These are phyloP conservation scores for Poeciliopsis presidionis DNA, from an alignment of 2,797 vertebrate species.

Conservation along the genomic window DNA sequence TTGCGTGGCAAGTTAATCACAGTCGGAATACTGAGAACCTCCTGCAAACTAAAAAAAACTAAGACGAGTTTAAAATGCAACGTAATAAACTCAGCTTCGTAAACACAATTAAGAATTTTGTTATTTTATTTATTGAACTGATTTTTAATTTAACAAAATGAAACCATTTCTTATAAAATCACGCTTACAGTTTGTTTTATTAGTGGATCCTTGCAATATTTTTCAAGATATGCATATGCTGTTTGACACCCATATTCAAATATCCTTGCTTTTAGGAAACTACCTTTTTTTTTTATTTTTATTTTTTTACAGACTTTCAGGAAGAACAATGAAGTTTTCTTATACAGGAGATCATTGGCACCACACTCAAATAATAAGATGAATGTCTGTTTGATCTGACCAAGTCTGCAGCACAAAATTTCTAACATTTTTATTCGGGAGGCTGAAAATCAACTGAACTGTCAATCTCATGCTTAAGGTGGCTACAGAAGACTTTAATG, in stretches of 20 bases:
- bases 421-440: conserved; percentile 56
- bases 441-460: conserved; percentile 27
- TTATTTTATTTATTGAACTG: background rate
- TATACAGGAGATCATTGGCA: background rate
- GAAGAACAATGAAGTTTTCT: background rate
- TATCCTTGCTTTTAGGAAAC: background rate
- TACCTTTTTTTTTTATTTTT: too few relatives aligned
- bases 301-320: background rate
- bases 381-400: background rate
- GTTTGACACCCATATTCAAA: background rate
- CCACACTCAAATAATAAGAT: background rate
- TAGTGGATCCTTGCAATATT: background rate
- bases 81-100: background rate
- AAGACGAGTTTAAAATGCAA: background rate
- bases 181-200: background rate
- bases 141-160: too few relatives aligned
- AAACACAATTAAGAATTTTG: background rate
- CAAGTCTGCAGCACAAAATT: conserved; percentile 35
- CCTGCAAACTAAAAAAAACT: background rate
- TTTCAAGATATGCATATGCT: background rate
- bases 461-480: conserved; percentile 49
- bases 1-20: background rate
- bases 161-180: background rate
- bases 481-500: conserved; percentile 16
- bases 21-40: background rate